Percentiles rank a stretch among this genome's conserved stretches.
Conservation (phyloP, 2,113 vertebrate species). For the Varanus salvator region DNA sequence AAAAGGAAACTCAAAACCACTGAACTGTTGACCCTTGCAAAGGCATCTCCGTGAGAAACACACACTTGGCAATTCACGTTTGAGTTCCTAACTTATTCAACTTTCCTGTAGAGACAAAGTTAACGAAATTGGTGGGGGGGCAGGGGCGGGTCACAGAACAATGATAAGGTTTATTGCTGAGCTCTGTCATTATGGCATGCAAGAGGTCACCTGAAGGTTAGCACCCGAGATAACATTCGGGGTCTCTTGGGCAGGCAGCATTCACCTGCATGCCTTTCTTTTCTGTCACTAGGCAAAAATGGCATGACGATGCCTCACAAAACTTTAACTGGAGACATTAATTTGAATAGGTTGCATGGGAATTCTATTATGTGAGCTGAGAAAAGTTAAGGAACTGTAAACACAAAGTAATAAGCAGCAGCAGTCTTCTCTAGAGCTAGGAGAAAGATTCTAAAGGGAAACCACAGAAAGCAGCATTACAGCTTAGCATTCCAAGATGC, state of each 20-base stretch:
- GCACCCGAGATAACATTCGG: background rate
- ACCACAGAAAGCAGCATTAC: conserved; percentile 9
- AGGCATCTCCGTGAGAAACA: conserved; percentile 22
- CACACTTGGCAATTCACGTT: background rate
- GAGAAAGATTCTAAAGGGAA: conserved; percentile 5
- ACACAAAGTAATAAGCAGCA: conserved; percentile 23
- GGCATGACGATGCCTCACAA: background rate
- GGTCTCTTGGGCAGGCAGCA: background rate
- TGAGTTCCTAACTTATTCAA: background rate
- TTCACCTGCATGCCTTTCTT: background rate
- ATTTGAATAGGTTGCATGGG: conserved; percentile 6
- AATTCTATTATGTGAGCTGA: conserved; percentile 2
- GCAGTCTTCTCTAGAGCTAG: background rate
- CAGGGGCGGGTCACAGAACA: background rate
- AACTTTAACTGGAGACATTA: conserved; percentile 11
- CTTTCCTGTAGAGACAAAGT: background rate
- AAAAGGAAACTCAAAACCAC: conserved; percentile 22
- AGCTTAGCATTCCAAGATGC: conserved; percentile 56
- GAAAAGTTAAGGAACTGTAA: conserved; percentile 23
- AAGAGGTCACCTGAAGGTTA: conserved; percentile 9
- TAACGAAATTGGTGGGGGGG: background rate
- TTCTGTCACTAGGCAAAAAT: conserved; percentile 14
- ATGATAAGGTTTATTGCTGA: background rate
- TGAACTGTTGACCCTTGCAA: background rate
- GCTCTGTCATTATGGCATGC: background rate